These are phyloP conservation scores for Embidobia sp. DNA, from an alignment of 2,888 invertebrate species.

Conservation along the genomic window DNA sequence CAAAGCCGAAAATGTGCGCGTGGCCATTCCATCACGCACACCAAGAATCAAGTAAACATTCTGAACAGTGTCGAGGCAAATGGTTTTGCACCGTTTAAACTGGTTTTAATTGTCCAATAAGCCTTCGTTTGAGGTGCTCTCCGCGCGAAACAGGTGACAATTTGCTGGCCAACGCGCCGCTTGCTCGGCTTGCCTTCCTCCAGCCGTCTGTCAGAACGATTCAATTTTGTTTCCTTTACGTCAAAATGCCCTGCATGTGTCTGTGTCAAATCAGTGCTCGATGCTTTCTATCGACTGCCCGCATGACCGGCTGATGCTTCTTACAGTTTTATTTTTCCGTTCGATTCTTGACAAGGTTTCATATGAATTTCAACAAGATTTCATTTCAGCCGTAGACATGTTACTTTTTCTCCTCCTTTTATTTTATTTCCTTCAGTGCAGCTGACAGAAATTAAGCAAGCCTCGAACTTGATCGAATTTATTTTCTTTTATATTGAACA, in stretches of 20 bases:
- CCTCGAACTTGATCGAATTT: too few relatives aligned
- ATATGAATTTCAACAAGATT: too few relatives aligned
- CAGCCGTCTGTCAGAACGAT: neutral
- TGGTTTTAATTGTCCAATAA: slow-evolving; percentile 22
- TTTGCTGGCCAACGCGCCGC: neutral
- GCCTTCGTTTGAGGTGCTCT: neutral
- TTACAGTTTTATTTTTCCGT: slow-evolving; percentile 7
- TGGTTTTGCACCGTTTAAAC: slow-evolving; percentile 32
- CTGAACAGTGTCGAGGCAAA: slow-evolving; percentile 39
- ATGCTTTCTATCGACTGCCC: slow-evolving; percentile 36
- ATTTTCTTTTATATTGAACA: too few relatives aligned
- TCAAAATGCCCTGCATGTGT: slow-evolving; percentile 10
- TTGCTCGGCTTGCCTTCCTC: neutral
- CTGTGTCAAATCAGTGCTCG: slow-evolving; percentile 19
- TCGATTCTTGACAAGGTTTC: too few relatives aligned
- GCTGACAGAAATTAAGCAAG: too few relatives aligned
- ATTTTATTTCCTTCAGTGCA: too few relatives aligned
- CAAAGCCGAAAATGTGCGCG: slow-evolving; percentile 57
- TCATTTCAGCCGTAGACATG: too few relatives aligned
- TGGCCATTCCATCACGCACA: slow-evolving; percentile 48
- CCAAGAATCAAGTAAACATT: slow-evolving; percentile 56
- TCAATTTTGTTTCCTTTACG: slow-evolving; percentile 5
- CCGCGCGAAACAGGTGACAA: slow-evolving; percentile 38
- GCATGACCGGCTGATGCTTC: slow-evolving; percentile 29
- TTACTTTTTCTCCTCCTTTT: too few relatives aligned